These are phyloP conservation scores for Iphiclides podalirius DNA, from an alignment of 2,888 invertebrate genomes.

Conservation along the genomic window DNA sequence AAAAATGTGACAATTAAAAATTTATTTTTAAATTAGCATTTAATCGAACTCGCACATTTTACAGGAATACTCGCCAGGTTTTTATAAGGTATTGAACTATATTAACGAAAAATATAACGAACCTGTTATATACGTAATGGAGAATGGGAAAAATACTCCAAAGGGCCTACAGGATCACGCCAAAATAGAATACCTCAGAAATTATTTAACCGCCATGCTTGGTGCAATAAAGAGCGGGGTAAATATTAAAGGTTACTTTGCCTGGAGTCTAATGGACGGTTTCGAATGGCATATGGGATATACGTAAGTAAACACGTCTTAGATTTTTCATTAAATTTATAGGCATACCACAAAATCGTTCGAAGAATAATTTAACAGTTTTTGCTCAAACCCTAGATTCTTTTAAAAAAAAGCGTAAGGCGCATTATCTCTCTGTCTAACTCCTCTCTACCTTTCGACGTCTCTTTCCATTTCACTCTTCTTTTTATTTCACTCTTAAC, in stretches of 20 bases:
- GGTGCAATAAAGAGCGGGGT: conserved; percentile 65
- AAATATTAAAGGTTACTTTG: conserved; percentile 70
- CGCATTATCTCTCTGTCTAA: too few species aligned
- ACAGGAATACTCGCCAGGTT: neutral
- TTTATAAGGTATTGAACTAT: neutral
- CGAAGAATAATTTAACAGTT: too few species aligned
- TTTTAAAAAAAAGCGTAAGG: too few species aligned
- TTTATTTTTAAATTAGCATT: too few species aligned
- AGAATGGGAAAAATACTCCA: neutral
- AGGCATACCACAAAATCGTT: too few species aligned
- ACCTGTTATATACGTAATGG: neutral
- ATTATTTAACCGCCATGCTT: conserved; percentile 56
- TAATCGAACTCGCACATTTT: neutral
- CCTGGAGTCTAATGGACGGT: conserved; percentile 82
- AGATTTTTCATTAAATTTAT: too few species aligned
- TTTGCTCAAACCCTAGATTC: too few species aligned
- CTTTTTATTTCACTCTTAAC: too few species aligned
- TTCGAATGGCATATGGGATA: conserved; percentile 82
- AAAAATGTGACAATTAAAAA: too few species aligned
- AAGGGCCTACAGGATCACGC: neutral
- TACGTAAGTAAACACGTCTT: conserved; percentile 62
- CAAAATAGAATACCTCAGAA: conserved; percentile 47
- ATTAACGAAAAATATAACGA: neutral
- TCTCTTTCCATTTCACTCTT: too few species aligned
- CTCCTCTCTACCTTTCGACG: too few species aligned